Base-by-base conservation (phyloP, 53 echinoderm and acorn worm genomes). In the Stichopus horrens region DNA sequence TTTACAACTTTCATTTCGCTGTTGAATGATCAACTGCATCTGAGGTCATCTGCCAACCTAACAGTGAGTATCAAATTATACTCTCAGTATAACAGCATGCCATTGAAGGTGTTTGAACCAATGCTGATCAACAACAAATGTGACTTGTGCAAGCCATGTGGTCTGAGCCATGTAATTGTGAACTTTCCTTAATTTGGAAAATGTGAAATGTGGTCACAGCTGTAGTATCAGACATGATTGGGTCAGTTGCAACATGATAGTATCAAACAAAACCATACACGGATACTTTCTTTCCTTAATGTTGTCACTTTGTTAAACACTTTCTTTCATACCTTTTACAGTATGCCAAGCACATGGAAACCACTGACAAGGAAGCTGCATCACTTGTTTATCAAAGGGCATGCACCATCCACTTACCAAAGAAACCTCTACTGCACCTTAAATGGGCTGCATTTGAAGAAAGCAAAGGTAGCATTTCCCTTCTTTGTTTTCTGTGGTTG, bases 401-500 rank as follows among this genome's bases (percentile, higher is more conserved):
- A 21, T 97, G 98, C 59, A 89, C 87, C 53, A 95, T 92, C 8
- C 98, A 97, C 73, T 93, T 97, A 6, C 94, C 95, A 74, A 90
- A 90, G 90, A 97, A 95, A 75, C 93, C 94, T 5, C 91, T 89
- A 55, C 94, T 97, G 57, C 94, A 95, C 80, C 89, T 95, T 7
- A 94, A 94, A 75, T 97, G 98, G 98, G 98, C 98, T n/a, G 93
- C 98, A 0, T 97, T 94, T 92, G 98, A 97, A 65, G 98, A 95
- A 76, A 92, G 90, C 57, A 92, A 93, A 91, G 98, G 98, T 97
- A 91, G 58, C 89, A 16, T 78, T 75, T 75, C 22, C 19, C 18
- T 75, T 51, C 13, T 51, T 2, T 37, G 37, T 37, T 37, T 37
- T 37, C 37, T 37, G 37, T 37, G 37, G 2, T 37, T 37, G 37